A percentile compares a stretch with the other conserved stretches of the same genome.
Conservation (phyloP, 30 jellyfish, hydroid and myxozoan genomes). For the Nemopilema nomurai region DNA sequence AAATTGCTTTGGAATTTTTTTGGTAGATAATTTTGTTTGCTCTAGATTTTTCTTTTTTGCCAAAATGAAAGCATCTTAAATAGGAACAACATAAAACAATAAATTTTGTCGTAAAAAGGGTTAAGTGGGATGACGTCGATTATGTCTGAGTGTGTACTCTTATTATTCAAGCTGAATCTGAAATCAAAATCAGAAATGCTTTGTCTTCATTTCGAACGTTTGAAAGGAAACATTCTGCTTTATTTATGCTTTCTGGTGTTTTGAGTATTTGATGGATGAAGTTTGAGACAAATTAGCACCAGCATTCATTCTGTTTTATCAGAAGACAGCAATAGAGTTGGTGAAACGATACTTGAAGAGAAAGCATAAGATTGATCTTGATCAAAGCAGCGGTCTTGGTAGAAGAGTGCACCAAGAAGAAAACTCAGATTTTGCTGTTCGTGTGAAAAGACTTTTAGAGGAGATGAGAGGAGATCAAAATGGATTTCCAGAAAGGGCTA, state of each 20-base stretch:
- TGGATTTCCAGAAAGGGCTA: constrained; percentile 7
- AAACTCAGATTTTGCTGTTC: constrained; percentile 12
- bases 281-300: too few species aligned
- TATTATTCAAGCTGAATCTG: too few species aligned
- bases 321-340: constrained; percentile 24
- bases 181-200: too few species aligned
- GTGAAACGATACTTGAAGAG: constrained; percentile 42
- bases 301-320: not conserved
- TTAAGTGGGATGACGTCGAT: too few species aligned
- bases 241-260: too few species aligned
- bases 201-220: too few species aligned
- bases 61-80: too few species aligned
- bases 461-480: not conserved
- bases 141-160: too few species aligned
- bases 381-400: not conserved
- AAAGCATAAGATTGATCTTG: constrained; percentile 22
- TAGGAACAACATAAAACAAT: too few species aligned
- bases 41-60: not conserved
- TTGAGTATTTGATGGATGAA: too few species aligned
- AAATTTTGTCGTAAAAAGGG: too few species aligned
- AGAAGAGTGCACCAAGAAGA: not conserved
- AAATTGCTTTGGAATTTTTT: not conserved
- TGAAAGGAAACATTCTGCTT: too few species aligned
- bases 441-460: constrained; percentile 16
- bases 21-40: not conserved